Percentiles rank a stretch among this genome's conserved stretches.
Evolutionary conservation across 2,797 vertebrate genomes (phyloP).

Genomic region (Crotalus adamanteus): DNA sequence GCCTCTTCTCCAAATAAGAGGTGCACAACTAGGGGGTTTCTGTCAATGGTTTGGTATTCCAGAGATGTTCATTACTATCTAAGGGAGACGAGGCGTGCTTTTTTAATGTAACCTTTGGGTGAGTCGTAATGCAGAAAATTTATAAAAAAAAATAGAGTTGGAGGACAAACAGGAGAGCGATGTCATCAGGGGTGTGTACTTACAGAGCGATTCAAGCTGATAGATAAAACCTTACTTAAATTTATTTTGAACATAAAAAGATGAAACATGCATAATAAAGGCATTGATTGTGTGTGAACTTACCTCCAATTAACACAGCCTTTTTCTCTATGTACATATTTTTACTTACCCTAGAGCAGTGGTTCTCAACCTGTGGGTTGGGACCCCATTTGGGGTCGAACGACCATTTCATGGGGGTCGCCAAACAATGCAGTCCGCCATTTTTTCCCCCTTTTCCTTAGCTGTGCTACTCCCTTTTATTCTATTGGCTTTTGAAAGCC

Average conservation of each 20-base stretch:
- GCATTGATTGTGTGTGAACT: background rate
- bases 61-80: background rate
- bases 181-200: background rate
- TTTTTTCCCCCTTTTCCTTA: too few species aligned
- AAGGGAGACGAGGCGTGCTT: background rate
- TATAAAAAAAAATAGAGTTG: background rate
- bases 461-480: too few species aligned
- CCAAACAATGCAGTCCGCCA: too few species aligned
- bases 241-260: background rate
- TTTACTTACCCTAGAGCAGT: background rate
- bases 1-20: slow-evolving; percentile 23
- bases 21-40: slow-evolving; percentile 9
- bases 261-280: background rate
- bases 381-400: too few species aligned
- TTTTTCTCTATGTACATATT: background rate
- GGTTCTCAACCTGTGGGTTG: too few species aligned
- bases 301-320: background rate
- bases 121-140: background rate
- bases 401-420: too few species aligned
- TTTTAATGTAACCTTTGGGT: background rate
- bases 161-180: background rate
- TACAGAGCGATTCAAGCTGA: background rate
- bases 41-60: background rate
- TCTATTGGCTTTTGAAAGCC: too few species aligned
- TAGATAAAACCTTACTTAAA: background rate